Evolutionary conservation across 2,888 invertebrate species (phyloP), one percentile per base, ranked within the genome.

Genomic region (Entomobrya multifasciata): DNA sequence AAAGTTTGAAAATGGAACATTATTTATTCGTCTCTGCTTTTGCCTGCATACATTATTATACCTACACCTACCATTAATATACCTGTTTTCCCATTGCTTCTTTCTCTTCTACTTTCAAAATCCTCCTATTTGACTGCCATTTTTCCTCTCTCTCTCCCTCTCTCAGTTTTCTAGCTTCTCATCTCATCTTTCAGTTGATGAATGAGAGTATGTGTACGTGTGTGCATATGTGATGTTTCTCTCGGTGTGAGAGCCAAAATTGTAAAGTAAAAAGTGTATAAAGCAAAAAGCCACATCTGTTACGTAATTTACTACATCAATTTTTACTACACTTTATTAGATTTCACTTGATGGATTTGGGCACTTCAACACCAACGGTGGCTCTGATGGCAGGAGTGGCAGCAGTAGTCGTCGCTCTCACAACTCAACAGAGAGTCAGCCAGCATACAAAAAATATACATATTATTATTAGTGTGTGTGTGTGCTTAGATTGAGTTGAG

Each of bases 311-410:
- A 85, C 85, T 85, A 79, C 85, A 85, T 85, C 85, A 85, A 85
- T 85, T 85, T 85, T 85, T 85, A 85, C 85, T 79, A 79, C 85
- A 85, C 85, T 85, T 85, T 85, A 85, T 85, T 85, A 85, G 85
- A 85, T 85, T 85, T 85, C 85, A 79, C 78, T 85, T 85, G 85
- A 85, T 85, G 85, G 85, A 85, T 85, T 85, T 85, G 85, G 79
- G 85, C 85, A 85, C 85, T 85, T 85, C 85, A 85, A 78, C 85
- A 72, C 85, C 85, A 85, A 78, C 85, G 44, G 85, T 85, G 74
- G 79, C 65, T 62, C 62, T 47, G 47, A 41, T 62, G 78, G 67
- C 80, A 80, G 49, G 52, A 49, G 52, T 52, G 22, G 67, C 80
- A 80, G 65, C 8, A 44, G 70, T 44, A 13, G 67, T 47, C 17